A percentile compares a stretch with the other conserved stretches of the same genome.
These are phyloP conservation scores for Ovis canadensis DNA, from an alignment of 2,113 vertebrate genomes.

Conservation along the genomic window DNA sequence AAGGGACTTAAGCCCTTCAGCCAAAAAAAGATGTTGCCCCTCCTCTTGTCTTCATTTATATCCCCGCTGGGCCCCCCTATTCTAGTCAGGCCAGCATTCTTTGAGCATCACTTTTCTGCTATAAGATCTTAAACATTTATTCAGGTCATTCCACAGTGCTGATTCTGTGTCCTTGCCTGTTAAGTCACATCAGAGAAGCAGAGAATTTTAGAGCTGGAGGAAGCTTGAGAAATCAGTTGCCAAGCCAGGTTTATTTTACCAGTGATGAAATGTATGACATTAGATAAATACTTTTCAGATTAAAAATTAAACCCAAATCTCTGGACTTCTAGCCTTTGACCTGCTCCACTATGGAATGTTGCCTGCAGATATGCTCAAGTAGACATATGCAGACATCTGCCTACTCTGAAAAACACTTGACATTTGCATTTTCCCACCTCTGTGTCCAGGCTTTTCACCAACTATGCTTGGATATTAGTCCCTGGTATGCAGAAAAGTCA, in stretches of 20 bases:
- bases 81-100: not conserved
- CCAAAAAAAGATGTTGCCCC: not conserved
- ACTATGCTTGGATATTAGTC: not conserved
- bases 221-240: not conserved
- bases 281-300: not conserved
- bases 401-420: not conserved
- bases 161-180: not conserved
- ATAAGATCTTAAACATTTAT: not conserved
- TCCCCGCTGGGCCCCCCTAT: not conserved
- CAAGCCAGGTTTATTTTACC: not conserved
- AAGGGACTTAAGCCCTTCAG: not conserved
- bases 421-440: not conserved
- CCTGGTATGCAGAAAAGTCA: not conserved
- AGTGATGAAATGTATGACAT: not conserved
- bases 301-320: conserved; percentile 9
- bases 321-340: not conserved
- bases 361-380: not conserved
- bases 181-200: not conserved
- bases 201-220: not conserved
- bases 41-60: not conserved
- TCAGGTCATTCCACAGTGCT: not conserved
- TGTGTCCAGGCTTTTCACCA: not conserved
- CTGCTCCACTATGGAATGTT: not conserved
- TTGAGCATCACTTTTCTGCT: not conserved
- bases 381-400: not conserved